Evolutionary conservation across 2,888 invertebrate species (phyloP).

Genomic region (Drosophila bunnanda): DNA sequence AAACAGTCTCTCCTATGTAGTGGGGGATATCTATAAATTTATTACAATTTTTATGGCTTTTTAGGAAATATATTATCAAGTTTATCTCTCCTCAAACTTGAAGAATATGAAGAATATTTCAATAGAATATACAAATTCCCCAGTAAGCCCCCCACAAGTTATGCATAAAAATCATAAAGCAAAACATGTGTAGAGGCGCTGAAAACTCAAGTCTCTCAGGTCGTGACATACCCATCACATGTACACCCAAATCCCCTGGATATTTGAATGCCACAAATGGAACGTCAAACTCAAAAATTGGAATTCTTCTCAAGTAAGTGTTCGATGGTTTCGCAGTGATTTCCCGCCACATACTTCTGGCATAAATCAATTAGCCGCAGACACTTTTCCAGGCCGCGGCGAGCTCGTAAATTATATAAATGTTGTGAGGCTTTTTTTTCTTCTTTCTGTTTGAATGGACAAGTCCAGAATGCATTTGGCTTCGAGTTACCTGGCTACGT

Average conservation of each 20-base stretch:
- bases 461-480: constrained; percentile 59
- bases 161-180: constrained; percentile 8
- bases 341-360: constrained; percentile 16
- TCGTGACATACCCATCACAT: constrained; percentile 60
- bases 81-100: too few species aligned
- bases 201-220: not conserved
- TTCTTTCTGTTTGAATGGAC: constrained; percentile 25
- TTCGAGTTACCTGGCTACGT: constrained; percentile 39
- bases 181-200: not conserved
- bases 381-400: constrained; percentile 59
- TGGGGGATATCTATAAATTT: not conserved
- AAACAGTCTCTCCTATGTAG: not conserved
- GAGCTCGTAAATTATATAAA: constrained; percentile 75
- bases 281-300: not conserved
- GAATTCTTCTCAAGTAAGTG: constrained; percentile 18
- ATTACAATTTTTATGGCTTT: not conserved
- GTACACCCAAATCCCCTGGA: constrained; percentile 27
- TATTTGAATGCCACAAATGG: constrained; percentile 9
- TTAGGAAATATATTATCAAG: not conserved
- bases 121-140: not conserved
- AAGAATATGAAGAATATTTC: not conserved
- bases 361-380: constrained; percentile 75
- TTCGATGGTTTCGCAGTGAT: constrained; percentile 12
- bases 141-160: not conserved
- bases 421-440: constrained; percentile 39